These are phyloP conservation scores for Lasioglossum vierecki DNA, from an alignment of 2,888 invertebrate species.

Conservation along the genomic window DNA sequence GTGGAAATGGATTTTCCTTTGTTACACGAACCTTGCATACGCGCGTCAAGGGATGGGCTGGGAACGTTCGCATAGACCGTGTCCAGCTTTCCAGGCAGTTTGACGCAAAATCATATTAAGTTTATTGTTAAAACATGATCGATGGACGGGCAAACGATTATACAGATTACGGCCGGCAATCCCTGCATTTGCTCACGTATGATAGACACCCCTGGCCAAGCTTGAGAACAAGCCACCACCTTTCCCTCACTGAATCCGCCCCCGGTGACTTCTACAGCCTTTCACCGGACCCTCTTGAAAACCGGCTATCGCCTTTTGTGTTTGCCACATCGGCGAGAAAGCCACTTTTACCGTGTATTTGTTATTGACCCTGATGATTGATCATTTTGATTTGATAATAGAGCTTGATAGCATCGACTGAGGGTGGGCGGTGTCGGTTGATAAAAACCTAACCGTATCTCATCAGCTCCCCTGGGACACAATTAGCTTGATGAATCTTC, in stretches of 20 bases:
- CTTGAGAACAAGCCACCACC: slow-evolving; percentile 34
- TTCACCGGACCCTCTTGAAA: slow-evolving; percentile 71
- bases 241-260: slow-evolving; percentile 48
- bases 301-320: slow-evolving; percentile 69
- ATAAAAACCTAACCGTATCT: slow-evolving; percentile 41
- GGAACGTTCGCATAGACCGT: slow-evolving; percentile 26
- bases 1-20: background rate
- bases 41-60: slow-evolving; percentile 39
- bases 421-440: slow-evolving; percentile 30
- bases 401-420: slow-evolving; percentile 48
- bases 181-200: slow-evolving; percentile 66
- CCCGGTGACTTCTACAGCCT: slow-evolving; percentile 59
- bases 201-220: slow-evolving; percentile 49
- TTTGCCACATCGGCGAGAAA: slow-evolving; percentile 61
- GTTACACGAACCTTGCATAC: background rate
- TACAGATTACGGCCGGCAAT: slow-evolving; percentile 69
- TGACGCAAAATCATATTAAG: slow-evolving; percentile 72
- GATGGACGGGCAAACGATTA: slow-evolving; percentile 75
- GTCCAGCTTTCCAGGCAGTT: slow-evolving; percentile 43
- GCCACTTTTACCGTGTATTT: slow-evolving; percentile 61
- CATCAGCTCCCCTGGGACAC: background rate
- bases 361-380: slow-evolving; percentile 70
- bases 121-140: slow-evolving; percentile 80
- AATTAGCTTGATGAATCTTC: slow-evolving; percentile 18
- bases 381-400: slow-evolving; percentile 68